Conservation (phyloP, 2,113 vertebrate species). For the Ondatra zibethicus region DNA sequence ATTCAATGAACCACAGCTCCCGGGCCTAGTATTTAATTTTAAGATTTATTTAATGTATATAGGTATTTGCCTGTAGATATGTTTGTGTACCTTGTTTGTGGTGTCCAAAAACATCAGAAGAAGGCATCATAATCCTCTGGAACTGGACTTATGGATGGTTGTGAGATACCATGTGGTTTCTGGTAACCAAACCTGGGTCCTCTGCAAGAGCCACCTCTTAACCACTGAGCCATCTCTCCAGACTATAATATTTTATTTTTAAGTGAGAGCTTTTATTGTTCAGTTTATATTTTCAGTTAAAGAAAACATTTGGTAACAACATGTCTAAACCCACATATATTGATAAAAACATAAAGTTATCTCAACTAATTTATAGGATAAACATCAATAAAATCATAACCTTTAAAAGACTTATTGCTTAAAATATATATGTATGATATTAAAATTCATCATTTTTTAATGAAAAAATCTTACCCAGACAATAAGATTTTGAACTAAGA, state of each 20-base stretch:
- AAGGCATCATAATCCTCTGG: neutral
- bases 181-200: neutral
- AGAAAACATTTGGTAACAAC: neutral
- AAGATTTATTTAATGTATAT: neutral
- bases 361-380: neutral
- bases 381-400: conserved; percentile 22
- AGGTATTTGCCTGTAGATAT: neutral
- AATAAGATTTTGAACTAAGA: neutral
- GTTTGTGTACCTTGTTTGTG: neutral
- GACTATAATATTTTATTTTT: neutral
- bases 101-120: neutral
- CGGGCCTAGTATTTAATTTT: neutral
- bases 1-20: neutral
- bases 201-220: neutral
- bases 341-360: neutral
- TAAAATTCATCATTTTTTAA: neutral
- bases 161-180: neutral
- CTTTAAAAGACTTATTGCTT: neutral
- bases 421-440: neutral
- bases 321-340: neutral
- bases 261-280: neutral
- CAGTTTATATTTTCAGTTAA: conserved; percentile 24
- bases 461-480: neutral
- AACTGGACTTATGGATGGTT: neutral
- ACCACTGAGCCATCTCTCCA: neutral